phyloP scores from a whole-genome alignment of 2,113 vertebrate genomes.

The Girardinichthys multiradiatus region DNA sequence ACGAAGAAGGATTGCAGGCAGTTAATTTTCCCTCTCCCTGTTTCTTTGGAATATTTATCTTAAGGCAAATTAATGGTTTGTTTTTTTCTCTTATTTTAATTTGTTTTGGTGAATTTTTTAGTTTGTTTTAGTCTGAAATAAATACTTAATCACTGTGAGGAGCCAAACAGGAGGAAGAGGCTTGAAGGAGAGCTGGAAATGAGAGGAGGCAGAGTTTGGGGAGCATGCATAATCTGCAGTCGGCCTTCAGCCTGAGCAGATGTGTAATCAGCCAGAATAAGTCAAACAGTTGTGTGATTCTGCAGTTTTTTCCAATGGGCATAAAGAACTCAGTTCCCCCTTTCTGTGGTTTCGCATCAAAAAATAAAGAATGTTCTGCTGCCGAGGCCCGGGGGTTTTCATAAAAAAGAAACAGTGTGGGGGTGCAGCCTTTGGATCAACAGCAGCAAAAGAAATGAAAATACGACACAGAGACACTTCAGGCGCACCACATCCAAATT shows the following conservation, averaged over 20 bases:
- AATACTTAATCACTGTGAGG: not conserved
- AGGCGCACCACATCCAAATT: not conserved
- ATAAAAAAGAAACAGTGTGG: no score
- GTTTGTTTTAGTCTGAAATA: no score
- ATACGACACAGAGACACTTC: not conserved
- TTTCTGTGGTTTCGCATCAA: no score
- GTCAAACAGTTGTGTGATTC: not conserved
- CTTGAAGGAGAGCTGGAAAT: not conserved
- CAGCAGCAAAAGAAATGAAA: not conserved
- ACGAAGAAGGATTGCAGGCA: no score
- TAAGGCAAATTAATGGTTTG: not conserved
- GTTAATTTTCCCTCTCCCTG: no score
- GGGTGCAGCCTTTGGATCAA: not conserved
- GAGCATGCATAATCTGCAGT: not conserved
- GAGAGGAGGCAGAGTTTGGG: fast-evolving
- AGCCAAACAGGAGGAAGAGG: fast-evolving
- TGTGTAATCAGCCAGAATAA: not conserved
- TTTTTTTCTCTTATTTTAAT: not conserved
- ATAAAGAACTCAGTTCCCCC: not conserved
- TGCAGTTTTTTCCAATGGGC: not conserved
- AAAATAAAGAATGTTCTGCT: no score
- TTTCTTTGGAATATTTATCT: not conserved
- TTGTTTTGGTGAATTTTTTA: not conserved
- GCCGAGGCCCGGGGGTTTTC: no score
- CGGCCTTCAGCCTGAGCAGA: conserved; percentile 6